These are phyloP conservation scores for Ostrea denselamellosa DNA, from an alignment of 1,140 invertebrate species.

Conservation along the genomic window DNA sequence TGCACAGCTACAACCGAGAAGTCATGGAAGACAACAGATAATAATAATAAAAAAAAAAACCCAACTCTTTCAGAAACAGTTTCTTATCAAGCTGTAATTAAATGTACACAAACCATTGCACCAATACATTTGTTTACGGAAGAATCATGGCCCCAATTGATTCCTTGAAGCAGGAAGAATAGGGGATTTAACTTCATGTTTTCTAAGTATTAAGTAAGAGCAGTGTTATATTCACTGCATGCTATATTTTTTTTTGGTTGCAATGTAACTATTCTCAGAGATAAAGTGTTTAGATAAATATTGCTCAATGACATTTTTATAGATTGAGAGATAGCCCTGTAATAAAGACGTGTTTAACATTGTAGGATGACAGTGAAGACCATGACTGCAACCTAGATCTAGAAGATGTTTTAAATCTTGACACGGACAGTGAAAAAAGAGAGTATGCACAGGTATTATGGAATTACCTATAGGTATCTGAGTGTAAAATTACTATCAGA, in stretches of 20 bases:
- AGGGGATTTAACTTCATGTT: not conserved
- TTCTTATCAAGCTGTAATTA: constrained; percentile 35
- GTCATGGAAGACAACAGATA: constrained; percentile 13
- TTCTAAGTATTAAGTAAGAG: not conserved
- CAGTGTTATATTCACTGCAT: not conserved
- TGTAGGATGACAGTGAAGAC: constrained; percentile 67
- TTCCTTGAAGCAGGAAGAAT: not conserved
- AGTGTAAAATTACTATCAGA: not conserved
- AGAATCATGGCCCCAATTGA: constrained; percentile 33
- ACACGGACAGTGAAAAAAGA: constrained; percentile 68
- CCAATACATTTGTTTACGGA: constrained; percentile 35
- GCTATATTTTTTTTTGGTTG: not conserved
- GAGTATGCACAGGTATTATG: constrained; percentile 64
- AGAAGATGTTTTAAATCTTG: constrained; percentile 71
- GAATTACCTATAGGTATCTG: not conserved
- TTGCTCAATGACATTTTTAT: not conserved
- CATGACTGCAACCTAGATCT: constrained; percentile 69
- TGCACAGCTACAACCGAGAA: not conserved
- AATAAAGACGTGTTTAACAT: not conserved
- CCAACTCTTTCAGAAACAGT: constrained; percentile 33
- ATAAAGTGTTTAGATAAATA: constrained; percentile 33
- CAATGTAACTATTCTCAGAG: constrained; percentile 22
- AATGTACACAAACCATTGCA: constrained; percentile 27
- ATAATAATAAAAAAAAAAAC: constrained; percentile 27
- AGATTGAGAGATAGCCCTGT: constrained; percentile 43